Conservation (phyloP, 2,888 invertebrate genomes). For the Mycalesis mineus region DNA sequence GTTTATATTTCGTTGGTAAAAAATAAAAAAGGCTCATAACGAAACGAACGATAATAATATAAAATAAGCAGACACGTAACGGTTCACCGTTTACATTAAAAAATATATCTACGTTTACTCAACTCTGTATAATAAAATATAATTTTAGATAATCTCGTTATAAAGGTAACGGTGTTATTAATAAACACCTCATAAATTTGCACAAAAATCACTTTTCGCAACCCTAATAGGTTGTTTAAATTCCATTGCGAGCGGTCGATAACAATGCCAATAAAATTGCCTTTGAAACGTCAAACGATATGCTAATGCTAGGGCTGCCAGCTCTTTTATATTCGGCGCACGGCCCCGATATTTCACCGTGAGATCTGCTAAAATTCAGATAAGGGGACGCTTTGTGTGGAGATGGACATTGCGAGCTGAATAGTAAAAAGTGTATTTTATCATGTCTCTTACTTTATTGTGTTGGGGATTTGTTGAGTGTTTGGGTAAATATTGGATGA, state of each 20-base stretch:
- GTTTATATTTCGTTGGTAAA: too few relatives aligned
- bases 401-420: conserved; percentile 33
- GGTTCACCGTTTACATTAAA: too few relatives aligned
- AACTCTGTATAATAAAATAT: neutral
- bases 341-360: conserved; percentile 66
- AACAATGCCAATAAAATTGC: conserved; percentile 70
- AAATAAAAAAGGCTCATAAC: too few relatives aligned
- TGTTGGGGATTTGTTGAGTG: conserved; percentile 13
- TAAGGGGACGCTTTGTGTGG: conserved; percentile 47
- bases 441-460: conserved; percentile 7
- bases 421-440: conserved; percentile 16
- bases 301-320: conserved; percentile 65
- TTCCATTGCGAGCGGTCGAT: conserved; percentile 57
- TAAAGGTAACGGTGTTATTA: neutral
- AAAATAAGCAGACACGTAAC: too few relatives aligned
- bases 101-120: neutral
- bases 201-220: conserved; percentile 24
- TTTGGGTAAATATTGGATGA: conserved; percentile 3
- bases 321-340: conserved; percentile 64
- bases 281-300: conserved; percentile 70
- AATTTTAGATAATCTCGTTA: neutral
- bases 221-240: conserved; percentile 61
- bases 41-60: too few relatives aligned
- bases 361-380: conserved; percentile 67
- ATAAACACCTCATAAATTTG: neutral